Evolutionary conservation across 2,888 invertebrate genomes (phyloP).

Genomic region (Carabus problematicus): DNA sequence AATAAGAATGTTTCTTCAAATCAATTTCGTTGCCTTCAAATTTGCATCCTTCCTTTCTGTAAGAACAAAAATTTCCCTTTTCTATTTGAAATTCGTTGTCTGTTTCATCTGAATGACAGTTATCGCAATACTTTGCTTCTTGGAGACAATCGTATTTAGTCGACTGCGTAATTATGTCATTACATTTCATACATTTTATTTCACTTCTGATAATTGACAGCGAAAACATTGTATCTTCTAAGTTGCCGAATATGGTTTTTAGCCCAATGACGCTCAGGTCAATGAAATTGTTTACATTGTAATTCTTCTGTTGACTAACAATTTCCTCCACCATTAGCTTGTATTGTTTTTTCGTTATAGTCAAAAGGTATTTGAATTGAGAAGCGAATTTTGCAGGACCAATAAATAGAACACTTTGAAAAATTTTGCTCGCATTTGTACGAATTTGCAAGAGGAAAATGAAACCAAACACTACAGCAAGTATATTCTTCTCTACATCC

Average conservation of each 20-base stretch:
- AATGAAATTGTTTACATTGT: background rate
- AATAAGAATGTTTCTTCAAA: conserved; percentile 12
- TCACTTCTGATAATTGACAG: conserved; percentile 2
- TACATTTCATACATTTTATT: conserved; percentile 8
- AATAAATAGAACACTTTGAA: background rate
- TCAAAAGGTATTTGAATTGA: conserved; percentile 16
- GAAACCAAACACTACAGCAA: conserved; percentile 2
- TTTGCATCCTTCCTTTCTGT: conserved; percentile 1
- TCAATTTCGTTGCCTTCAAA: background rate
- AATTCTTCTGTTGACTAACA: background rate
- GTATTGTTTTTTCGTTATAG: background rate
- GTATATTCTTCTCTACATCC: background rate
- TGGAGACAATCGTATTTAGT: background rate
- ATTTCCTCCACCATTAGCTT: background rate
- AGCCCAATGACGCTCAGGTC: background rate
- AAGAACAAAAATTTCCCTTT: background rate
- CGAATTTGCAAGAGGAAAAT: conserved; percentile 14
- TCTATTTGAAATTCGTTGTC: background rate
- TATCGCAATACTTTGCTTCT: conserved; percentile 12
- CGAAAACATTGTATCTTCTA: background rate
- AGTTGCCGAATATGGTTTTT: background rate
- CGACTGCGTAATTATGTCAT: background rate
- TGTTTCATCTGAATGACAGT: conserved; percentile 2
- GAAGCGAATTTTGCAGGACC: conserved; percentile 8
- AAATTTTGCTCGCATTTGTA: background rate